Percentiles rank a stretch among this genome's conserved stretches.
phyloP scores from a whole-genome alignment of 1,140 invertebrate species.

The Zelostemma sp. region DNA sequence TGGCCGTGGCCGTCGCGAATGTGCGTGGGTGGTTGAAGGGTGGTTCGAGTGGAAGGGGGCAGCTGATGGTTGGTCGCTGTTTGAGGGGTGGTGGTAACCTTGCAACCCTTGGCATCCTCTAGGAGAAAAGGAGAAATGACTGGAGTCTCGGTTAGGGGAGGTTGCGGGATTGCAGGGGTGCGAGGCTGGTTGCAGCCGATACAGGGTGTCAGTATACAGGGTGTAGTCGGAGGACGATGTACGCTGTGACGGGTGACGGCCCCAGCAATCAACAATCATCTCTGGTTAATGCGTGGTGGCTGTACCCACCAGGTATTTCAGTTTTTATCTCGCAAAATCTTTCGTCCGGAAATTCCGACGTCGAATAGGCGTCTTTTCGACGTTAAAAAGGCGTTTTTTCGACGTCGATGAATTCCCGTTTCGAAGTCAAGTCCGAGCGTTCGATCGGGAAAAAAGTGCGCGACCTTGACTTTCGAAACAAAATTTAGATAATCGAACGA shows the following conservation, averaged over 20 bases:
- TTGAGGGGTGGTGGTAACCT: conserved; percentile 58
- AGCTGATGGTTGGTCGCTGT: conserved; percentile 36
- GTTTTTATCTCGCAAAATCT: conserved; percentile 2
- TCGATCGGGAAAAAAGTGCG: no score
- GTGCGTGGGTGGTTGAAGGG: conserved; percentile 34
- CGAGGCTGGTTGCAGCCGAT: conserved; percentile 51
- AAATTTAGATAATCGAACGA: no score
- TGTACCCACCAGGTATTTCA: conserved; percentile 65
- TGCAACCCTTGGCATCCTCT: conserved; percentile 60
- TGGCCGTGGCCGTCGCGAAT: conserved; percentile 51
- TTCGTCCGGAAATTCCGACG: not conserved
- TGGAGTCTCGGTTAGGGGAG: conserved; percentile 49
- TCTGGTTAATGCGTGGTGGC: conserved; percentile 67
- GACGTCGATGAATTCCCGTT: no score
- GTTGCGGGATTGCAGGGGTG: conserved; percentile 34
- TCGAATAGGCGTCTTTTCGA: conserved; percentile 11
- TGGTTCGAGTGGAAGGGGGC: conserved; percentile 16
- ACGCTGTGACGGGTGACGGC: conserved; percentile 66
- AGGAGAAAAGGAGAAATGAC: conserved; percentile 59
- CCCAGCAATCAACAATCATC: conserved; percentile 66
- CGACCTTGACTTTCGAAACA: no score
- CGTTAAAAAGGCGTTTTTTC: conserved; percentile 12
- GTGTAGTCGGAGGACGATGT: conserved; percentile 69
- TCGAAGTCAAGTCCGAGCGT: no score
- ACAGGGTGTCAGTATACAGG: conserved; percentile 63